These are phyloP conservation scores for Halcyon badia DNA, from an alignment of 2,797 vertebrate genomes.

Conservation along the genomic window DNA sequence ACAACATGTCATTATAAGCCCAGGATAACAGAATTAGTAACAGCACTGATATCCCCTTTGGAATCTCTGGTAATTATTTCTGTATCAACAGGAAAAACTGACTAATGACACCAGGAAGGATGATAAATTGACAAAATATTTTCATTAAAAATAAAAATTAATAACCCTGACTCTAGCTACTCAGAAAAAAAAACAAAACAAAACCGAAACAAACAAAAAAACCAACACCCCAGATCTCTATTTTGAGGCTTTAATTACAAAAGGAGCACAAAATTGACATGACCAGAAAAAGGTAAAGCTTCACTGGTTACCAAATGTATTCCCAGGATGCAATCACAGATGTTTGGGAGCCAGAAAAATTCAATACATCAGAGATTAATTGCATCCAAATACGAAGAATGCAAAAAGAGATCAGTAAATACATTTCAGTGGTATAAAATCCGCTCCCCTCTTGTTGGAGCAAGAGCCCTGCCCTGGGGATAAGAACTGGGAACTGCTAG, in stretches of 20 bases:
- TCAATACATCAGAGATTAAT: neutral
- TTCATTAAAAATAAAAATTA: constrained; percentile 23
- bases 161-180: neutral
- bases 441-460: neutral
- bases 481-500: neutral
- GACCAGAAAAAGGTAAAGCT: neutral
- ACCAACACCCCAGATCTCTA: neutral
- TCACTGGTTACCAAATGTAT: neutral
- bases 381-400: neutral
- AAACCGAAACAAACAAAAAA: neutral
- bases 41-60: constrained; percentile 1
- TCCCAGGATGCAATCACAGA: neutral
- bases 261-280: neutral
- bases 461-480: neutral
- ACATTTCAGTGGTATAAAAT: neutral
- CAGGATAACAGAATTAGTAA: neutral
- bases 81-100: constrained; percentile 58
- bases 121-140: constrained; percentile 37
- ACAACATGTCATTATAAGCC: neutral
- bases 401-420: neutral
- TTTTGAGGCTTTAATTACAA: neutral
- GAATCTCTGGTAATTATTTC: constrained; percentile 30
- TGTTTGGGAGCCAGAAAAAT: neutral
- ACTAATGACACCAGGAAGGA: constrained; percentile 50
- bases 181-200: neutral